phyloP scores from a whole-genome alignment of 2,888 invertebrate species.

The Dasypolia templi region DNA sequence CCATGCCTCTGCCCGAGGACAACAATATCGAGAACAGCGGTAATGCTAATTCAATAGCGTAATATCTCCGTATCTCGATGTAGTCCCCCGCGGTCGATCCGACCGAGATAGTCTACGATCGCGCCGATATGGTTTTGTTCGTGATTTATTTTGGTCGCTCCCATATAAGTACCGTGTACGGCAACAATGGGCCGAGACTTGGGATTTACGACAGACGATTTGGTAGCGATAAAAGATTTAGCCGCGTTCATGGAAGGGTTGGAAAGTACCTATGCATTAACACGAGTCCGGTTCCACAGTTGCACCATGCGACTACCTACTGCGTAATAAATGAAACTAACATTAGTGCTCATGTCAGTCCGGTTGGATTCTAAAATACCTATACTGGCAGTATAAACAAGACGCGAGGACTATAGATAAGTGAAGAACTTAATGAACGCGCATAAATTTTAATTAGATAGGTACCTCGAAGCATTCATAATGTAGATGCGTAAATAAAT shows the following conservation, averaged over 20 bases:
- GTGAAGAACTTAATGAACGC: conserved; percentile 74
- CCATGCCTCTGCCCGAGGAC: conserved; percentile 72
- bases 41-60: conserved; percentile 90
- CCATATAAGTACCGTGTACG: conserved; percentile 87
- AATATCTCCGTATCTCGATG: conserved; percentile 85
- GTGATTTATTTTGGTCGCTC: conserved; percentile 89
- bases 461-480: conserved; percentile 72
- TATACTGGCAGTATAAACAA: conserved; percentile 67
- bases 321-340: conserved; percentile 69
- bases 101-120: conserved; percentile 85
- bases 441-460: conserved; percentile 82
- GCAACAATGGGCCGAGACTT: conserved; percentile 86
- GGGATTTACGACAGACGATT: conserved; percentile 89
- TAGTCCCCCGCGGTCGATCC: conserved; percentile 83
- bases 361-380: conserved; percentile 64
- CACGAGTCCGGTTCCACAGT: conserved; percentile 64
- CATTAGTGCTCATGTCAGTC: conserved; percentile 62
- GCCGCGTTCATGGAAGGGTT: conserved; percentile 73
- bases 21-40: conserved; percentile 85
- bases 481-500: conserved; percentile 75
- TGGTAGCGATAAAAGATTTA: conserved; percentile 88
- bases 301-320: conserved; percentile 32
- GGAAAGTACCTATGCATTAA: conserved; percentile 73
- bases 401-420: conserved; percentile 72
- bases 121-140: conserved; percentile 88